phyloP scores from a whole-genome alignment of 2,113 vertebrate genomes.

The Centropristis striata region DNA sequence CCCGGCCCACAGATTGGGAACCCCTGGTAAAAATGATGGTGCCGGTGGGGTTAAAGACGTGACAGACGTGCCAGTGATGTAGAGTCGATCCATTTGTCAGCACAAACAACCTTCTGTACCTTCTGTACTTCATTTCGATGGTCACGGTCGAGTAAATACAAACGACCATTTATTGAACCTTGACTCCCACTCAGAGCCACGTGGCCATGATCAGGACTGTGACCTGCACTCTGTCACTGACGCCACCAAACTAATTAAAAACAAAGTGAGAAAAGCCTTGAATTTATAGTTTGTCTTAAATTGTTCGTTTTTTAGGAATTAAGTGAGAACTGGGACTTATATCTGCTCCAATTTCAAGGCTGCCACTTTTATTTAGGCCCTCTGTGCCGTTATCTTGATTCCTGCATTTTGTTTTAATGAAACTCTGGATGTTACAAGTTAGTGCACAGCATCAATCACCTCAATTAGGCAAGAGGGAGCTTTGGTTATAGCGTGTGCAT shows the following conservation, averaged over 20 bases:
- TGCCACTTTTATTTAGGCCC: constrained; percentile 73
- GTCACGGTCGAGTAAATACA: not conserved
- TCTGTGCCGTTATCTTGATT: constrained; percentile 68
- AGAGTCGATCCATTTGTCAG: not conserved
- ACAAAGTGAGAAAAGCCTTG: constrained; percentile 8
- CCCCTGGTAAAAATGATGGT: not conserved
- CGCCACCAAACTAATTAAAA: constrained; percentile 39
- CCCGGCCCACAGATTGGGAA: not conserved
- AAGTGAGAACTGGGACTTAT: constrained; percentile 70
- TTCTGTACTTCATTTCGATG: not conserved
- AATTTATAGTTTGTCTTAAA: constrained; percentile 29
- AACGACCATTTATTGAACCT: not conserved
- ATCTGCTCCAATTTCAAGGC: constrained; percentile 80
- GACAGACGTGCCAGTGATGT: no score
- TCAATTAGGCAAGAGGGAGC: constrained; percentile 69
- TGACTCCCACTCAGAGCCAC: not conserved
- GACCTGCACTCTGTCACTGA: constrained; percentile 24
- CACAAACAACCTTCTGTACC: not conserved
- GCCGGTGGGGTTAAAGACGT: not conserved
- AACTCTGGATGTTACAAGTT: constrained; percentile 70
- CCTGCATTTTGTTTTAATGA: constrained; percentile 73
- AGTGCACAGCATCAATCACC: constrained; percentile 73
- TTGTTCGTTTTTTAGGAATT: constrained; percentile 67
- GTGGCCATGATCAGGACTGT: not conserved
- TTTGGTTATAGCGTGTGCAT: constrained; percentile 31